These are phyloP conservation scores for Cossypha caffra DNA, from an alignment of 2,797 vertebrate genomes.

Conservation along the genomic window DNA sequence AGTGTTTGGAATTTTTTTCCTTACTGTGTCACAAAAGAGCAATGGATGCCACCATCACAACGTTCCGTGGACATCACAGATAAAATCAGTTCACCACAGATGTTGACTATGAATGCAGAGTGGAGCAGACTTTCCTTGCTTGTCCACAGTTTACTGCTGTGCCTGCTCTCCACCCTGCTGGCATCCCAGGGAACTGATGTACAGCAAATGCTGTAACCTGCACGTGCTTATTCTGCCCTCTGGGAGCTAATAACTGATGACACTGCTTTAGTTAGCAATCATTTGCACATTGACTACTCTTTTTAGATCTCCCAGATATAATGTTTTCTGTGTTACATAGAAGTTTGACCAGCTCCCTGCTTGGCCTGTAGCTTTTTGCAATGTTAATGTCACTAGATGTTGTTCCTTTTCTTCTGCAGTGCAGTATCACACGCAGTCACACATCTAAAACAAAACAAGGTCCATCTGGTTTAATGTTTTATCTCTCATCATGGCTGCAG, in stretches of 20 bases:
- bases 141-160: not conserved
- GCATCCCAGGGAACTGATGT: rapidly evolving
- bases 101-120: not conserved
- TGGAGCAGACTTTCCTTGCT: not conserved
- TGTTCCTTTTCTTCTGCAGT: not conserved
- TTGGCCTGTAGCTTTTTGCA: not conserved
- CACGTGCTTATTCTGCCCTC: not conserved
- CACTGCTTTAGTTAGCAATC: not conserved
- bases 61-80: rapidly evolving
- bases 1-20: not conserved
- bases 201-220: not conserved
- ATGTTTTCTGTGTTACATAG: not conserved
- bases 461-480: not conserved
- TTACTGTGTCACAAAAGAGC: not conserved
- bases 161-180: not conserved
- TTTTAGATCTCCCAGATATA: not conserved
- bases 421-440: not conserved
- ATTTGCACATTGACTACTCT: not conserved
- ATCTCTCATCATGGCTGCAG: not conserved
- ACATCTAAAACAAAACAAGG: conserved; percentile 5
- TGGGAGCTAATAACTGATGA: not conserved
- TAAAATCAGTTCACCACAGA: not conserved
- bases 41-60: not conserved
- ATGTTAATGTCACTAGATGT: not conserved
- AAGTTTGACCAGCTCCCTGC: not conserved